A percentile compares a stretch with the other conserved stretches of the same genome.
These are phyloP conservation scores for Rousettus madagascariensis DNA, from an alignment of 2,797 vertebrate genomes.

Conservation along the genomic window DNA sequence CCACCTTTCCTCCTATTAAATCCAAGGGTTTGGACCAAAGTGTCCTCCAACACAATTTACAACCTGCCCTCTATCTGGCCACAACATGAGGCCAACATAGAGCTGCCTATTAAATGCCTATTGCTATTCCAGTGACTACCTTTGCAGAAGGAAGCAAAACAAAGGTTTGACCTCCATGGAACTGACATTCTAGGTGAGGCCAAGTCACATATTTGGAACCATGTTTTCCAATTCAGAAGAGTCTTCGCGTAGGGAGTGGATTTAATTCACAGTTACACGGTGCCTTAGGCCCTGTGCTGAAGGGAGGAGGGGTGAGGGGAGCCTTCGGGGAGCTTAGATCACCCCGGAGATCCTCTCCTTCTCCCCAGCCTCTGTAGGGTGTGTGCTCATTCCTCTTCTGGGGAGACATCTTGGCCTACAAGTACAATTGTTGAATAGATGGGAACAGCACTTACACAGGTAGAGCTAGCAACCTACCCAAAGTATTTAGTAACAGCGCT, in stretches of 20 bases:
- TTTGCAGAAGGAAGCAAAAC: background rate
- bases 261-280: background rate
- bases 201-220: background rate
- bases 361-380: background rate
- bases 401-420: background rate
- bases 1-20: background rate
- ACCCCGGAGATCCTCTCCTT: background rate
- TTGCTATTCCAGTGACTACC: background rate
- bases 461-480: background rate
- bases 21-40: background rate
- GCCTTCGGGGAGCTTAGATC: background rate
- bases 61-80: background rate
- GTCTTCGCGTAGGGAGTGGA: background rate
- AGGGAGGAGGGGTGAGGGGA: fast-evolving
- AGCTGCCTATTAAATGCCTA: background rate
- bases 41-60: background rate
- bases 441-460: background rate
- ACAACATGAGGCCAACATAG: background rate
- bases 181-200: background rate
- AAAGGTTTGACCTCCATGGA: background rate
- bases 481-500: background rate
- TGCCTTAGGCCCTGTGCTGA: background rate
- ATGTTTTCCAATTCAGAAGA: background rate
- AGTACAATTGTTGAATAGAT: background rate
- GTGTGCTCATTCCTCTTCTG: background rate